Evolutionary conservation across 2,797 vertebrate genomes (phyloP), one percentile per base, ranked within the genome.

Genomic region (Oreochromis mossambicus): DNA sequence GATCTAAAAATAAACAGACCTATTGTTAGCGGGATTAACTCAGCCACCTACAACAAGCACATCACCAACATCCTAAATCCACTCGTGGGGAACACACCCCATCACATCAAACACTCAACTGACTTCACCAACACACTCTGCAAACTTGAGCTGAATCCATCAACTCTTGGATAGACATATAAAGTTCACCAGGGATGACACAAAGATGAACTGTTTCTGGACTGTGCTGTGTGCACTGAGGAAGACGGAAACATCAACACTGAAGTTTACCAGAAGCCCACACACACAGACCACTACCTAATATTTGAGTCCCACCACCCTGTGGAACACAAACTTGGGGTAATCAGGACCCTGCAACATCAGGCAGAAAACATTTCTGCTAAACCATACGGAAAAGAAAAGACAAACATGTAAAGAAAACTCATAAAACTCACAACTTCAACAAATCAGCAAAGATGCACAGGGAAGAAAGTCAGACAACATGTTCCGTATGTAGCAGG

Each of bases 361-460:
- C 58, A 24, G 5, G 36, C 36, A 41, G 32, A 63, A 61, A 63
- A 36, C 6, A 36, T 63, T 63, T 63, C 58, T n/a, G 10, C 17
- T 63, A n/a, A 36, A 61, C 32, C 32, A 17, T 10, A n/a, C 1
- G 0, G 32, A n/a, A 7, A n/a, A 66, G n/a, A 41, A 41, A 68
- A 24, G 63, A 36, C 32, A 63, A 36, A 36, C 6, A 5, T 63
- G 58, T 0, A 63, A 63, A 63, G 58, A 2, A 11, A 63, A n/a
- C 17, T 36, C 17, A 2, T 5, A 63, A 63, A 12, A 36, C 58
- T 63, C 58, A n/a, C 58, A 58, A 58, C 14, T 61, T 10, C 56
- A 61, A 61, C 56, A 19, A 61, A 61, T 61, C 29, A 61, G 15
- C 56, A 63, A 63, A 63, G 58, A n/a, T 36, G 32, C 58, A 36